Conservation (phyloP, 2,888 invertebrate genomes). For the Drosophila anceps region DNA sequence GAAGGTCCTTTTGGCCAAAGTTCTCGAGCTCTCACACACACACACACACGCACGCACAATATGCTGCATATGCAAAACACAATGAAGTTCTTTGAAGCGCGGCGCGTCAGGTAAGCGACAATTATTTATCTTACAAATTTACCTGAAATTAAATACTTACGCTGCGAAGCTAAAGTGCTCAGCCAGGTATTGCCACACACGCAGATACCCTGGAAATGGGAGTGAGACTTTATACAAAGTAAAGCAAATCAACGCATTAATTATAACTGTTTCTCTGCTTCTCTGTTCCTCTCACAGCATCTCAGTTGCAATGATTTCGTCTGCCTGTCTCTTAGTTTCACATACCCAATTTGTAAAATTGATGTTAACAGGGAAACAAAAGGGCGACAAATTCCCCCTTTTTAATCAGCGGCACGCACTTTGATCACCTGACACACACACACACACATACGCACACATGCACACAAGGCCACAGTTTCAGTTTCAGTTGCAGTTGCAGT, state of each 20-base stretch:
- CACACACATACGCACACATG: slow-evolving; percentile 18
- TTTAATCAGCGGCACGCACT: slow-evolving; percentile 78
- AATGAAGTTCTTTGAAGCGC: slow-evolving; percentile 79
- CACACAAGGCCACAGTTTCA: slow-evolving; percentile 38
- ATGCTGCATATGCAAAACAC: slow-evolving; percentile 73
- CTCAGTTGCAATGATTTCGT: not conserved
- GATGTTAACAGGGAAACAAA: slow-evolving; percentile 50
- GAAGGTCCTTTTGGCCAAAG: slow-evolving; percentile 69
- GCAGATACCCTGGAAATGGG: slow-evolving; percentile 37
- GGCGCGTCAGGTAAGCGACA: slow-evolving; percentile 74
- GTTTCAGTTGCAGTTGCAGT: slow-evolving; percentile 32
- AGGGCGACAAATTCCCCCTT: slow-evolving; percentile 80
- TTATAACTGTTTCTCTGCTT: too few species aligned
- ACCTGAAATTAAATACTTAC: slow-evolving; percentile 79
- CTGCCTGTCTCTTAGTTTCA: slow-evolving; percentile 7
- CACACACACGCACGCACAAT: slow-evolving; percentile 33
- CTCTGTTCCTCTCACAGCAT: too few species aligned
- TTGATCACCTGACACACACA: slow-evolving; percentile 66
- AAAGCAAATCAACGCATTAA: not conserved
- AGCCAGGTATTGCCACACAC: slow-evolving; percentile 2
- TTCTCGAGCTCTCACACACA: slow-evolving; percentile 40
- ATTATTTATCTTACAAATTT: slow-evolving; percentile 81
- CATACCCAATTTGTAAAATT: slow-evolving; percentile 11
- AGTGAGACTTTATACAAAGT: too few species aligned
- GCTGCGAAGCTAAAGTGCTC: not conserved